Conservation (phyloP, 2,113 vertebrate genomes). For the Syngnathus typhle region DNA sequence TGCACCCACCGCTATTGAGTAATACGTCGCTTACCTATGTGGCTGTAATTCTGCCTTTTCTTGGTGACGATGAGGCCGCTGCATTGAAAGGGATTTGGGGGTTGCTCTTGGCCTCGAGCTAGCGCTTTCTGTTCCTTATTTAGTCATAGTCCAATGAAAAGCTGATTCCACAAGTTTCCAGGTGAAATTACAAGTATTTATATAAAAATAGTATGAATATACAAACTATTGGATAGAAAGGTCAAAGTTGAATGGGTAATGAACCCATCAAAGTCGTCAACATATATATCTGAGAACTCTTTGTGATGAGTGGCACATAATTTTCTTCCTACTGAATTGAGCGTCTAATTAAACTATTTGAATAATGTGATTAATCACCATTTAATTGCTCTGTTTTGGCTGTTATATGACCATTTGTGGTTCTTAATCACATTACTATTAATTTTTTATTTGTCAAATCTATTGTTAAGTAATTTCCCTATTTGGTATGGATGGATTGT, state of each 20-base stretch:
- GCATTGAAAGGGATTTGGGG: too few relatives aligned
- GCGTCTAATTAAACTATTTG: slow-evolving; percentile 41
- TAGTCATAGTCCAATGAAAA: too few relatives aligned
- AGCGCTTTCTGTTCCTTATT: too few relatives aligned
- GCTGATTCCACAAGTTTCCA: too few relatives aligned
- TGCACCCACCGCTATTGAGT: too few relatives aligned
- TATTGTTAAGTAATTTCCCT: slow-evolving; percentile 43
- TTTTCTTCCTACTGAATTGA: slow-evolving; percentile 15
- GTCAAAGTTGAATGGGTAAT: neutral
- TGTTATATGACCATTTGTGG: slow-evolving; percentile 27
- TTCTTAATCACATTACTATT: slow-evolving; percentile 45
- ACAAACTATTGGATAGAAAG: too few relatives aligned
- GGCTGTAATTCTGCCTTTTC: too few relatives aligned
- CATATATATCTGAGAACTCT: neutral
- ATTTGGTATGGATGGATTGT: slow-evolving; percentile 8
- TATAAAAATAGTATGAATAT: too few relatives aligned
- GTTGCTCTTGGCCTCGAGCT: too few relatives aligned
- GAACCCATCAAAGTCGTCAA: neutral
- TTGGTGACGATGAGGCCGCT: too few relatives aligned
- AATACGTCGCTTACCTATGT: too few relatives aligned
- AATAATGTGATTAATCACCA: slow-evolving; percentile 19
- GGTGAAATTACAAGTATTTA: too few relatives aligned
- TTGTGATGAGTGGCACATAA: slow-evolving; percentile 19
- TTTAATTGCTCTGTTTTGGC: slow-evolving; percentile 34
- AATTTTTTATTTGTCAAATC: slow-evolving; percentile 51